These are phyloP conservation scores for Elysia crispata DNA, from an alignment of 2,888 invertebrate genomes.

Conservation along the genomic window DNA sequence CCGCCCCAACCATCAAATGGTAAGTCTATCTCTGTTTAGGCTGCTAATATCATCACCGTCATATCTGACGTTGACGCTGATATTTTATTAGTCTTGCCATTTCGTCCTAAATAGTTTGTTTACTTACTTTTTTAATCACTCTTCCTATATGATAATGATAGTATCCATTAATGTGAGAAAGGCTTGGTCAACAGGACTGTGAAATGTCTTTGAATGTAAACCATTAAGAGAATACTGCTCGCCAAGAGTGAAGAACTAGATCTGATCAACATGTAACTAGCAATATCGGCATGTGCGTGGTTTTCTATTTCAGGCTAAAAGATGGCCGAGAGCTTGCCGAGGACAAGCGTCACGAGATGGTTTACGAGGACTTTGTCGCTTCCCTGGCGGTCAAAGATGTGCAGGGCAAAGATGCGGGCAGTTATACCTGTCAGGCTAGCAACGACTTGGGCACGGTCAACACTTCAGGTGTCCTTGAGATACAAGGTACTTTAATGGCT, in stretches of 20 bases:
- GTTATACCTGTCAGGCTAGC: slow-evolving; percentile 73
- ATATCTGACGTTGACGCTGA: no score
- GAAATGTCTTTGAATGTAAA: no score
- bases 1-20: slow-evolving; percentile 74
- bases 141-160: no score
- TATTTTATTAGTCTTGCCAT: background rate
- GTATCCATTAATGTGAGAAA: no score
- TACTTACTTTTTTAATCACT: no score
- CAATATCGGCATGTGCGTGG: background rate
- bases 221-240: no score
- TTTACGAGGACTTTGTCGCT: slow-evolving; percentile 65
- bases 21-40: slow-evolving; percentile 48
- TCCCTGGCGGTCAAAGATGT: slow-evolving; percentile 82
- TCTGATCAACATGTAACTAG: no score
- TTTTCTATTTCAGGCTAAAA: slow-evolving; percentile 62
- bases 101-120: no score
- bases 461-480: slow-evolving; percentile 69
- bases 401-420: slow-evolving; percentile 70
- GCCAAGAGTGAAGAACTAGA: no score
- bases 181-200: no score
- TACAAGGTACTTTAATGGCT: slow-evolving; percentile 63
- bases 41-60: no score
- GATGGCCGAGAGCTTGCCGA: slow-evolving; percentile 67
- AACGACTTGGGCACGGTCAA: slow-evolving; percentile 76
- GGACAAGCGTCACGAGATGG: slow-evolving; percentile 69